A percentile compares a stretch with the other conserved stretches of the same genome.
phyloP scores from a whole-genome alignment of 2,888 invertebrate species.

The Lasioglossum villosulum region DNA sequence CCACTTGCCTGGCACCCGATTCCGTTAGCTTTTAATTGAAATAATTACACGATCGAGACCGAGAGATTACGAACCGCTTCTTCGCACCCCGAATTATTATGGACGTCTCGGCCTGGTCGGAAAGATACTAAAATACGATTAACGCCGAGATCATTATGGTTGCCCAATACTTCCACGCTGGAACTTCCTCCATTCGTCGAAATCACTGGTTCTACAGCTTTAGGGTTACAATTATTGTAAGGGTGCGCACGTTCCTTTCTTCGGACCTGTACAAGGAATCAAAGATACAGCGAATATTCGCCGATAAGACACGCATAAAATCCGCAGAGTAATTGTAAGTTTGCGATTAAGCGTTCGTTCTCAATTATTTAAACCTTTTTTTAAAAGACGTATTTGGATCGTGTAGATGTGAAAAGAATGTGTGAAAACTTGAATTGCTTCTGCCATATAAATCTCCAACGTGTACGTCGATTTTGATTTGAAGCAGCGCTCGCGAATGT shows the following conservation, averaged over 20 bases:
- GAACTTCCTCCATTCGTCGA: not conserved
- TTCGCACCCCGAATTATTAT: not conserved
- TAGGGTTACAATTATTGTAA: not conserved
- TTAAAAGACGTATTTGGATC: no score
- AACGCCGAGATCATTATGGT: not conserved
- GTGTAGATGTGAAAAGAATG: no score
- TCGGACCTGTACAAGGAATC: not conserved
- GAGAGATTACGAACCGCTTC: not conserved
- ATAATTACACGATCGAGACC: conserved; percentile 21
- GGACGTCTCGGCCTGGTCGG: not conserved
- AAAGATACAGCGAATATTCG: no score
- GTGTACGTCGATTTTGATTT: not conserved
- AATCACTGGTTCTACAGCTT: not conserved
- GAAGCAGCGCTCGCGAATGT: not conserved
- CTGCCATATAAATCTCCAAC: not conserved
- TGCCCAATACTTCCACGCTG: not conserved
- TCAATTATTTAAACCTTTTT: no score
- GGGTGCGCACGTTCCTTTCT: not conserved
- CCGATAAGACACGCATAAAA: no score
- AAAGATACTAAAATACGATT: not conserved
- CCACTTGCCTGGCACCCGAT: conserved; percentile 10
- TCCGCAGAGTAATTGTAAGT: no score
- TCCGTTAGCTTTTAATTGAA: conserved; percentile 28
- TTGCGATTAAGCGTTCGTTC: no score
- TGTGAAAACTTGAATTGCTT: no score